Evolutionary conservation across 2,888 invertebrate genomes (phyloP).

Genomic region (Drosophila robusta): DNA sequence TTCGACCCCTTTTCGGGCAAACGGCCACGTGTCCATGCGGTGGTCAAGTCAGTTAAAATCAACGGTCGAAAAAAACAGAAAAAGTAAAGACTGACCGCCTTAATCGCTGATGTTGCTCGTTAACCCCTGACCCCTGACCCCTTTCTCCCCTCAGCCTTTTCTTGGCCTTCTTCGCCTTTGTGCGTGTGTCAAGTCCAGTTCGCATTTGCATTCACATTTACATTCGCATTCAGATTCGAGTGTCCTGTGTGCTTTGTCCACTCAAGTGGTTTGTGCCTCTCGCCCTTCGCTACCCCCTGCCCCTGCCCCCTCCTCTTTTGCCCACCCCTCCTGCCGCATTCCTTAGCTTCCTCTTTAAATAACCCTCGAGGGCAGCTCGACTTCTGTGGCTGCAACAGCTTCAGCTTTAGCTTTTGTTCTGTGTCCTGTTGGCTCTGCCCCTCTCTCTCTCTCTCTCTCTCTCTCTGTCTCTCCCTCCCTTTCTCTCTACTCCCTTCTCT

Average conservation of each 20-base stretch:
- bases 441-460: not conserved
- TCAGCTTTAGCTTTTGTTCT: constrained; percentile 49
- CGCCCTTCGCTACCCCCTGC: not conserved
- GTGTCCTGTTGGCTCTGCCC: constrained; percentile 41
- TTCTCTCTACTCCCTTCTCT: not conserved
- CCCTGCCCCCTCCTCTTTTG: not conserved
- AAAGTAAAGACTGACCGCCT: constrained; percentile 42
- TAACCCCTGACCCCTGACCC: not conserved
- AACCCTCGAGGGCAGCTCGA: constrained; percentile 76
- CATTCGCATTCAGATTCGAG: constrained; percentile 27
- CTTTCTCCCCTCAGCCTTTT: constrained; percentile 12
- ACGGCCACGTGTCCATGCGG: constrained; percentile 28
- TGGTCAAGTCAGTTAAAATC: constrained; percentile 35
- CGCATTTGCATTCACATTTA: constrained; percentile 18
- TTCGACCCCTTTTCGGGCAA: constrained; percentile 37
- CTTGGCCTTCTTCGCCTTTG: constrained; percentile 54
- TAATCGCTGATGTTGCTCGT: constrained; percentile 7
- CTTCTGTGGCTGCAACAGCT: constrained; percentile 16
- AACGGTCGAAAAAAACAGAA: not conserved
- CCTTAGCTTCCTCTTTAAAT: constrained; percentile 66
- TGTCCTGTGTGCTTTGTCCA: constrained; percentile 61
- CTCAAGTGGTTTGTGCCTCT: constrained; percentile 64
- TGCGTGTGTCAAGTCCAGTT: constrained; percentile 79
- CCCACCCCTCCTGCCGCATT: constrained; percentile 32
- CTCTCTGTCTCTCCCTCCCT: constrained; percentile 1